Base-by-base conservation (phyloP, 2,888 invertebrate species). In the Troides oblongomaculatus region DNA sequence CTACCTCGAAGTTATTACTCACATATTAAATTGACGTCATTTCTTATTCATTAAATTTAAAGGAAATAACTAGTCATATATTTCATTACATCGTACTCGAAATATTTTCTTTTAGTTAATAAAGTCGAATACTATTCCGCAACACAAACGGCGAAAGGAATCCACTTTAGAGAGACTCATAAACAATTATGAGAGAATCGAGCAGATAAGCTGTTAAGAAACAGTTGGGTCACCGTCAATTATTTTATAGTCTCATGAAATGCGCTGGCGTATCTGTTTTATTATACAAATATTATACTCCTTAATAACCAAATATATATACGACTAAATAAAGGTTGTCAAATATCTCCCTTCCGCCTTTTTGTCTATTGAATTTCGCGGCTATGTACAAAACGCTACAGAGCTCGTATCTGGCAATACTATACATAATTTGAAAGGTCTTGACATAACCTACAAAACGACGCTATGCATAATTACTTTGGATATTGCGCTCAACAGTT, bases 201-300 rank as follows among this genome's bases (percentile, higher is more conserved):
- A 62, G 50, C 18, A 66, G 63, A 66, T 66, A 66, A 66, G 70
- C 57, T 58, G n/a, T 81, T 80, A 79, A 75, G 79, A 73, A 82
- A 82, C 75, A 66, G 71, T 75, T 74, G 73, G 70, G 68, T 70
- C 71, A 72, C 69, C 65, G 64, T 62, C 71, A 63, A 70, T 76
- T 78, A 74, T 71, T 66, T 72, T 69, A 73, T 74, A 60, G 23
- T 50, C 65, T n/a, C 62, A 50, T 68, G 53, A 67, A 62, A 50
- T 63, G 10, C 25, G 36, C 25, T 39, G 25, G 46, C n/a, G 1
- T 25, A 23, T 62, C 39, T 57, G 18, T 39, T 80, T 63, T 53
- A 30, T 63, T 53, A 63, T 30, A 53, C 23, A n/a, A 12, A 53
- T 56, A 6, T 17, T 14, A 50, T 25, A 62, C 43, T n/a, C 60